These are phyloP conservation scores for Globodera rostochiensis DNA, from an alignment of 1,140 invertebrate species.

Conservation along the genomic window DNA sequence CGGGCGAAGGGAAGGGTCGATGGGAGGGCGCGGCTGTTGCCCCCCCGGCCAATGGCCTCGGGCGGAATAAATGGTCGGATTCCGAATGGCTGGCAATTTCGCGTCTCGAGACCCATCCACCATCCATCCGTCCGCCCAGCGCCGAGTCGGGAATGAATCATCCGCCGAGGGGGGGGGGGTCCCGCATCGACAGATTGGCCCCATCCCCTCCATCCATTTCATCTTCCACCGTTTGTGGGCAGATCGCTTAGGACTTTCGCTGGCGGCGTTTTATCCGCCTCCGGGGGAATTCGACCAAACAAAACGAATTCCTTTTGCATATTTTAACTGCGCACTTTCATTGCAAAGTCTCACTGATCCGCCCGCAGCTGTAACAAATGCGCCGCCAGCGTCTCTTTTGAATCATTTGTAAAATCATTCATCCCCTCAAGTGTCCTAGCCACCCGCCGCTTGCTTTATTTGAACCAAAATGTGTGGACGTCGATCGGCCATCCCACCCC, in stretches of 20 bases:
- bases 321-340: background rate
- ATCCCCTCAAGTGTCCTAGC: background rate
- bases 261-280: background rate
- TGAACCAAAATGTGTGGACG: background rate
- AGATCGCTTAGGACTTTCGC: background rate
- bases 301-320: no score
- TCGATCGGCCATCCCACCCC: background rate
- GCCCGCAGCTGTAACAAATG: no score
- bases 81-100: conserved; percentile 16
- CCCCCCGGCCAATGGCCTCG: background rate
- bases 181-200: conserved; percentile 13
- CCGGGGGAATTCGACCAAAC: background rate
- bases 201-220: conserved; percentile 4
- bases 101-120: background rate
- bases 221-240: background rate
- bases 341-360: background rate
- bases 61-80: background rate
- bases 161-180: background rate
- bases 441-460: background rate
- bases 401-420: background rate
- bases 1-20: background rate
- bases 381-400: background rate
- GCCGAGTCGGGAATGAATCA: background rate
- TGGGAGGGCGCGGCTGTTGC: conserved; percentile 15
- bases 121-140: background rate